Percentiles rank a stretch among this genome's conserved stretches.
Evolutionary conservation across 2,888 invertebrate species (phyloP).

Genomic region (Tetragnatha montana): DNA sequence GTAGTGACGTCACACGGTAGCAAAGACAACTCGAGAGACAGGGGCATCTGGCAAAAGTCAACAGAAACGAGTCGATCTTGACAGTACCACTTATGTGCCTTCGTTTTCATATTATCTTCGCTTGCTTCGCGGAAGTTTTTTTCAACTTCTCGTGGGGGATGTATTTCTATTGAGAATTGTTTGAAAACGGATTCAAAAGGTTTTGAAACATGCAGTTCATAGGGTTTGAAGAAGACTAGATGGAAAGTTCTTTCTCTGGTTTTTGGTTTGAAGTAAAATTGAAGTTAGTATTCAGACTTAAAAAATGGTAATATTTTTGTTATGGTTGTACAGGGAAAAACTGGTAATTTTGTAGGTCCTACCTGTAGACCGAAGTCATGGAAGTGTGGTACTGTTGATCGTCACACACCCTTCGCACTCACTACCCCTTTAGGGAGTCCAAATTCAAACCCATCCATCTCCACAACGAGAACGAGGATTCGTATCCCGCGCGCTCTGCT

Average conservation of each 20-base stretch:
- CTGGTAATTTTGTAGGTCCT: too few relatives aligned
- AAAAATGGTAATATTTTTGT: neutral
- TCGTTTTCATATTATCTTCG: conserved; percentile 67
- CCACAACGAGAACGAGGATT: too few relatives aligned
- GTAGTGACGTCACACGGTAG: conserved; percentile 44
- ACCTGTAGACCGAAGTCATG: too few relatives aligned
- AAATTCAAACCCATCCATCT: too few relatives aligned
- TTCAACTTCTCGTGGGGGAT: conserved; percentile 22
- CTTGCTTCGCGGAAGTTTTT: conserved; percentile 35
- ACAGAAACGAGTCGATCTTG: conserved; percentile 59
- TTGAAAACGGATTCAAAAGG: neutral
- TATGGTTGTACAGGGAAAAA: too few relatives aligned
- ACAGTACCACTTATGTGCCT: conserved; percentile 56
- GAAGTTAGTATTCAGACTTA: neutral
- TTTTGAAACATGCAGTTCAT: neutral
- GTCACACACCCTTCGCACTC: too few relatives aligned
- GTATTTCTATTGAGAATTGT: conserved; percentile 36
- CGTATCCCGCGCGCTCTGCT: too few relatives aligned
- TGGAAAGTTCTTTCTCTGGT: neutral
- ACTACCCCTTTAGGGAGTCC: too few relatives aligned
- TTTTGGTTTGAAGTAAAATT: neutral
- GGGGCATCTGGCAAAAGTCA: conserved; percentile 68
- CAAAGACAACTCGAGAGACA: neutral
- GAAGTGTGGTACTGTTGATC: too few relatives aligned
- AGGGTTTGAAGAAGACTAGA: too few relatives aligned